Percentiles rank a stretch among this genome's conserved stretches.
Evolutionary conservation across 2,113 vertebrate species (phyloP).

Genomic region (Daboia siamensis): DNA sequence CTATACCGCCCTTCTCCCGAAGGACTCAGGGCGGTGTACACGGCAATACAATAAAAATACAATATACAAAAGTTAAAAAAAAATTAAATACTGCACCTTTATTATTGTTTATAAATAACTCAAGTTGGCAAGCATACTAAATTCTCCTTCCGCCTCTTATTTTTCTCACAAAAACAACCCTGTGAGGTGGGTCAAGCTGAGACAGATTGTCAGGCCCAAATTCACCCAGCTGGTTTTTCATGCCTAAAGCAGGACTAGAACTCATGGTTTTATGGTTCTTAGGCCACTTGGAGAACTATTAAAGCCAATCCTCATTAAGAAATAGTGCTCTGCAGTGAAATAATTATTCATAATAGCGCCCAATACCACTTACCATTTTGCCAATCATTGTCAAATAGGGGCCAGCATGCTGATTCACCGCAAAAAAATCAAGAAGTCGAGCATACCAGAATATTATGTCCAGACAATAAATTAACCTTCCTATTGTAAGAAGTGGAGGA

Average conservation of each 20-base stretch:
- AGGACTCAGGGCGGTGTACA: too few species aligned
- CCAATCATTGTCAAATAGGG: constrained; percentile 97
- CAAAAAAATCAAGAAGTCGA: constrained; percentile 89
- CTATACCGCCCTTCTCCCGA: too few species aligned
- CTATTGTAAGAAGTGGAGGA: constrained; percentile 70
- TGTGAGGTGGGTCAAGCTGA: not conserved
- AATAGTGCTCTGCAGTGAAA: not conserved
- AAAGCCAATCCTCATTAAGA: not conserved
- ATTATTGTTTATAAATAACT: not conserved
- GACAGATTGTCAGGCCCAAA: not conserved
- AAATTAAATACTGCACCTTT: too few species aligned
- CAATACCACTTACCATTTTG: constrained; percentile 84
- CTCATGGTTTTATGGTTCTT: not conserved
- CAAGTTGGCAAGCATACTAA: not conserved
- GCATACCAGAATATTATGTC: constrained; percentile 98
- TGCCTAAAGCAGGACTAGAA: not conserved
- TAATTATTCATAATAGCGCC: not conserved
- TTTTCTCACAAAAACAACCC: not conserved
- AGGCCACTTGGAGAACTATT: not conserved
- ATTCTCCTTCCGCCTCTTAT: not conserved
- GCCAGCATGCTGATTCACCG: constrained; percentile 92
- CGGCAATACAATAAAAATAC: too few species aligned
- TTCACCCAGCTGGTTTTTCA: not conserved
- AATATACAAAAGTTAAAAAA: too few species aligned
- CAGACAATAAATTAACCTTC: constrained; percentile 87